These are phyloP conservation scores for Scaptomyza flava DNA, from an alignment of 2,888 invertebrate species.

Conservation along the genomic window DNA sequence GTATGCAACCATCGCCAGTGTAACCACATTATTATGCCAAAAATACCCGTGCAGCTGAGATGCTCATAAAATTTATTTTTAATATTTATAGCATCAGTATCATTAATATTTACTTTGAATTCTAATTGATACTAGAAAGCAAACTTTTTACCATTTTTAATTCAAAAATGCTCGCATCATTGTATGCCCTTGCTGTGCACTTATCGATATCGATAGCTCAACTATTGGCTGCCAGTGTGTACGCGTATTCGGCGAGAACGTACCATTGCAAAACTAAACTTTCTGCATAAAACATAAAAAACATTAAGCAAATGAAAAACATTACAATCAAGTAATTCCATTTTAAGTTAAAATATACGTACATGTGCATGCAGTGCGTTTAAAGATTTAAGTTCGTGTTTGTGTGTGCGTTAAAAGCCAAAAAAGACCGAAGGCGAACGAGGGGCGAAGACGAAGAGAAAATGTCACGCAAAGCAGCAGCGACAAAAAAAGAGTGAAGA, in stretches of 20 bases:
- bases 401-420: constrained; percentile 55
- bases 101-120: not conserved
- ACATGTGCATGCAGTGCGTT: constrained; percentile 34
- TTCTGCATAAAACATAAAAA: constrained; percentile 73
- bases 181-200: constrained; percentile 27
- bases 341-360: constrained; percentile 43
- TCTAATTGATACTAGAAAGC: not conserved
- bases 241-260: constrained; percentile 62
- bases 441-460: constrained; percentile 75
- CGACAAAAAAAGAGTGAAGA: constrained; percentile 77
- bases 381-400: constrained; percentile 24
- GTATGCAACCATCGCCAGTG: constrained; percentile 42
- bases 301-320: constrained; percentile 73
- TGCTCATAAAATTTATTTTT: not conserved
- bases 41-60: constrained; percentile 12
- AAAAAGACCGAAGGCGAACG: constrained; percentile 53
- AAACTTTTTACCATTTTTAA: constrained; percentile 39
- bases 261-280: constrained; percentile 73
- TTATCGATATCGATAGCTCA: constrained; percentile 59
- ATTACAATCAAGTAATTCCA: constrained; percentile 46
- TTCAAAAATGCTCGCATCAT: constrained; percentile 53
- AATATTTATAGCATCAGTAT: constrained; percentile 2
- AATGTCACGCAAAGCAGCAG: constrained; percentile 80
- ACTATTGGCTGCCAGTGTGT: constrained; percentile 61
- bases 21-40: constrained; percentile 4